Evolutionary conservation across 1,140 invertebrate species (phyloP).

Genomic region (Drosophila suzukii): DNA sequence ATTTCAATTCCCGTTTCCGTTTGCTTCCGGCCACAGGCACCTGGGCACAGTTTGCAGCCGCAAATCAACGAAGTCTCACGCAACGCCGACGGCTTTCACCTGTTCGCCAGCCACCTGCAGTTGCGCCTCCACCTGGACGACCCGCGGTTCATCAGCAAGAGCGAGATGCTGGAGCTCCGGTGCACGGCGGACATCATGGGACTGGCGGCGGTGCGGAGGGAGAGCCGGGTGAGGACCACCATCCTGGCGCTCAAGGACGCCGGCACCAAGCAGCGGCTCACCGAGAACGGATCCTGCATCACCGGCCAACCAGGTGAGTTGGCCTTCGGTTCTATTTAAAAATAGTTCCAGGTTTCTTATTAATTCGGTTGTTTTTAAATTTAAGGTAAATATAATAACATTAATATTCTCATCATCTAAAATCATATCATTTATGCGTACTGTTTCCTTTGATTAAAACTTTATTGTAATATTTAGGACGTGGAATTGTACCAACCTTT

Average conservation of each 20-base stretch:
- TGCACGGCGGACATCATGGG: slow-evolving; percentile 78
- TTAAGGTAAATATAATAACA: no score
- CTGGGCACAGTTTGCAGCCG: slow-evolving; percentile 64
- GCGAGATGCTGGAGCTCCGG: slow-evolving; percentile 74
- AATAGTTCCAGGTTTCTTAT: no score
- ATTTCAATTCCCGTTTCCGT: slow-evolving; percentile 14
- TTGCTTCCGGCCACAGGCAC: slow-evolving; percentile 56
- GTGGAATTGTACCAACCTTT: no score
- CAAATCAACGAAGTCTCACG: slow-evolving; percentile 81
- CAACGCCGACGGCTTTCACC: slow-evolving; percentile 71
- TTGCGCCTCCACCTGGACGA: slow-evolving; percentile 76
- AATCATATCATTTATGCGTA: no score
- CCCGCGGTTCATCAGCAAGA: slow-evolving; percentile 77
- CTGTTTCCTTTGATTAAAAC: no score
- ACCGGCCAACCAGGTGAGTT: slow-evolving; percentile 59
- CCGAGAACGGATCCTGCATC: slow-evolving; percentile 63
- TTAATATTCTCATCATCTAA: no score
- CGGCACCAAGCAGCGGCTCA: slow-evolving; percentile 73
- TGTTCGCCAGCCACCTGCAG: slow-evolving; percentile 74
- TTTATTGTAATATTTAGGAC: no score
- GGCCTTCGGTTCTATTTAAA: neutral
- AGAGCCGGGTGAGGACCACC: slow-evolving; percentile 60
- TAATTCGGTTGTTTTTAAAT: no score
- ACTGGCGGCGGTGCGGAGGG: slow-evolving; percentile 47
- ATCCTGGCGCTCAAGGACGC: slow-evolving; percentile 74